Evolutionary conservation across 2,113 vertebrate species (phyloP), one percentile per base, ranked within the genome.

Genomic region (Notarius lentiginosus): DNA sequence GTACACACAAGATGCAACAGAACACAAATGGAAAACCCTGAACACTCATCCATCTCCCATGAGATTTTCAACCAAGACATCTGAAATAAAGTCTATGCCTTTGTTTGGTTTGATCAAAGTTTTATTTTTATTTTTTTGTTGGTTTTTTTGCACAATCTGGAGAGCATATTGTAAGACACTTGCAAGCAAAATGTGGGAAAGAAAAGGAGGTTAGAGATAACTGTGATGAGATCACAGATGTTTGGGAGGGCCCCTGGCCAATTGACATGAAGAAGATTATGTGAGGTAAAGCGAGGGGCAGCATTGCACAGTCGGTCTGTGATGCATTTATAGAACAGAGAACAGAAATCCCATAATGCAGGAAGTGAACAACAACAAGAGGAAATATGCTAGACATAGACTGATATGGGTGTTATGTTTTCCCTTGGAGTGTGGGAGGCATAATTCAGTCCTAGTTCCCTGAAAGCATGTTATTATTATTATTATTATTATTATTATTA

Each of bases 201-300:
- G 15, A 49, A 76, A 77, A 82, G 68, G 15, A 63, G 76, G 73
- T 30, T 81, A 49, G 53, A 84, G 85, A 87, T 41, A 82, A 82
- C 75, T 82, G 82, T 76, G 51, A 73, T 80, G 41, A 87, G 56
- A 84, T 66, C 65, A 24, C 51, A 84, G 68, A 66, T 24, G 79
- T 82, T 58, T n/a, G 47, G 22, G 9, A 79, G 73, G 27, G 12
- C 79, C 66, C 61, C 85, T 87, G 65, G 82, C 79, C 63, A 84
- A 55, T 73, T 61, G 63, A 89, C 72, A 68, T 89, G 85, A 84
- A 86, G 81, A 63, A 22, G 56, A 51, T 58, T 53, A 58, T 27
- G 70, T 76, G 70, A 83, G 81, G 81, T 73, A 73, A 84, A 89
- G 47, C 17, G 17, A 55, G 83, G 81, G 83, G 65, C 85, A 79